phyloP scores from a whole-genome alignment of 1,140 invertebrate species.

The Papilio polytes region DNA sequence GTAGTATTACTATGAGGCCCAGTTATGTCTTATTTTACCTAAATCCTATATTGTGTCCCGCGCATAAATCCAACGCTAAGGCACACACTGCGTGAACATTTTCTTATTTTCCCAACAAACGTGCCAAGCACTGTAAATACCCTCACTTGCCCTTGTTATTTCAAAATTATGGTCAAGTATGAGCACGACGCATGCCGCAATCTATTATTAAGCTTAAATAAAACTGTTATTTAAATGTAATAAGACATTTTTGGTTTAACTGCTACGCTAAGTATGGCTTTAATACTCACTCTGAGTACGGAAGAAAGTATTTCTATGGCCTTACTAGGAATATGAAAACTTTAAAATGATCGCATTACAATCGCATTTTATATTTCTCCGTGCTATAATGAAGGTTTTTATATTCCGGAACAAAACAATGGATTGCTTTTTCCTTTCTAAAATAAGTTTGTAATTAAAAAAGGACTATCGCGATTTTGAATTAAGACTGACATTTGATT shows the following conservation, averaged over 20 bases:
- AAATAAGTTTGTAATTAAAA: neutral
- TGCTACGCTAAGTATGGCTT: too few relatives aligned
- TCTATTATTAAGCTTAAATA: neutral
- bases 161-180: slow-evolving; percentile 43
- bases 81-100: slow-evolving; percentile 78
- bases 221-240: neutral
- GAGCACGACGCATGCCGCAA: neutral
- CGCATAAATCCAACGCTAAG: slow-evolving; percentile 76
- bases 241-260: too few relatives aligned
- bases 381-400: too few relatives aligned
- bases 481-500: neutral
- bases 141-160: slow-evolving; percentile 54
- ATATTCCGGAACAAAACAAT: too few relatives aligned
- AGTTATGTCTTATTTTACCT: slow-evolving; percentile 75
- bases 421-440: neutral
- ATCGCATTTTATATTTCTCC: too few relatives aligned
- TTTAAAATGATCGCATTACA: too few relatives aligned
- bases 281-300: neutral
- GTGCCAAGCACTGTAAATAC: slow-evolving; percentile 80
- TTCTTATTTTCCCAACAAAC: slow-evolving; percentile 77
- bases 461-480: neutral
- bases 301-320: neutral
- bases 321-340: too few relatives aligned
- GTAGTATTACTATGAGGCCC: slow-evolving; percentile 58
- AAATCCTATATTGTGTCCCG: slow-evolving; percentile 80